A percentile compares a stretch with the other conserved stretches of the same genome.
phyloP scores from a whole-genome alignment of 2,797 vertebrate genomes.

The Leptatherina wallacei region DNA sequence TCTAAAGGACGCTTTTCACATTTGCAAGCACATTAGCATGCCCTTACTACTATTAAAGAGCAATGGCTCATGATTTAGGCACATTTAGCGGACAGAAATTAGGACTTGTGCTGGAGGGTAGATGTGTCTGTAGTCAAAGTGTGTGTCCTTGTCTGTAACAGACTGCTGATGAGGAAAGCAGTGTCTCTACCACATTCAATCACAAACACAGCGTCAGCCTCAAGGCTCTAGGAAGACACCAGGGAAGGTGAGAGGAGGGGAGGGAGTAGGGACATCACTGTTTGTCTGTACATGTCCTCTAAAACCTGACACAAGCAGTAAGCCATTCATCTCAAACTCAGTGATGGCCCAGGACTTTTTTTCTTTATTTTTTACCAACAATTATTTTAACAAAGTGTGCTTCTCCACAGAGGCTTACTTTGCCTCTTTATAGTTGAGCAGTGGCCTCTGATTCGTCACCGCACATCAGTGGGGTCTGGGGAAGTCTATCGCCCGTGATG shows the following conservation, averaged over 20 bases:
- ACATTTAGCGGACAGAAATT: conserved; percentile 63
- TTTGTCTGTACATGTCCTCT: conserved; percentile 52
- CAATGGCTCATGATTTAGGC: conserved; percentile 54
- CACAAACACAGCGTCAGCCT: conserved; percentile 56
- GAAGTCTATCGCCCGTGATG: conserved; percentile 35
- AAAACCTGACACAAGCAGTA: conserved; percentile 33
- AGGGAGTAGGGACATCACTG: conserved; percentile 32
- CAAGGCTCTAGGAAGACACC: conserved; percentile 56
- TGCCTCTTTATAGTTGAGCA: conserved; percentile 18
- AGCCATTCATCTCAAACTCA: conserved; percentile 19
- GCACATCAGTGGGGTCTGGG: conserved; percentile 32
- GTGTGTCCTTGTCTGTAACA: conserved; percentile 74
- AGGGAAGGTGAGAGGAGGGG: conserved; percentile 44
- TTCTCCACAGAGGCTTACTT: conserved; percentile 12
- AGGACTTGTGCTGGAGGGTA: conserved; percentile 62
- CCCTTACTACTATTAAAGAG: conserved; percentile 31
- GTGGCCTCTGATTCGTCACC: conserved; percentile 34
- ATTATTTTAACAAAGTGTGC: conserved; percentile 14
- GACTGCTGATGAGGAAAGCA: conserved; percentile 77
- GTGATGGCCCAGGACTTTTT: background rate
- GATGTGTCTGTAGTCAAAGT: conserved; percentile 73
- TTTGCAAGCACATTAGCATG: conserved; percentile 14
- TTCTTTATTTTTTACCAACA: background rate
- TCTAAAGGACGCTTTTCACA: conserved; percentile 31
- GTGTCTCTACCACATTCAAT: conserved; percentile 71